Evolutionary conservation across 2,888 invertebrate species (phyloP), one percentile per base, ranked within the genome.

Genomic region (Poecilus cupreus): DNA sequence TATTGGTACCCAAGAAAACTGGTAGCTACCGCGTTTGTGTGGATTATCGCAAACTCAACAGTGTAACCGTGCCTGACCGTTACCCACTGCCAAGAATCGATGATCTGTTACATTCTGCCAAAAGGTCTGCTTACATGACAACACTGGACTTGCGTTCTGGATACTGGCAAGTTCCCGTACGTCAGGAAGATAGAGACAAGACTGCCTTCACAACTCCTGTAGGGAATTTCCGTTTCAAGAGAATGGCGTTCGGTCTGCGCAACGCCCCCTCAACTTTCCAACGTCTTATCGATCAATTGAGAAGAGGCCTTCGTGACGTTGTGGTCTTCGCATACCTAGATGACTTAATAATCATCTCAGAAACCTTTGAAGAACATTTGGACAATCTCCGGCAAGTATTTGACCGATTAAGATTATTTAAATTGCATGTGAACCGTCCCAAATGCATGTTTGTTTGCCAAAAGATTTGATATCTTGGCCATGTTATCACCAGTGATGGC

Each of bases 41-140:
- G 8, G 32, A 76, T 16, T 76, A 54, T 18, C 13, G 77, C n/a
- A 16, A 20, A 2, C n/a, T 77, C 10, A 54, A 77, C 10, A 26
- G 11, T 39, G 57, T 77, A 16, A 77, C 77, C 20, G 37, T 57
- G 18, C 57, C 57, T 5, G 77, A 77, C 37, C 2, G 37, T 0
- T 77, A 77, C 20, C 77, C 57, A 32, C 11, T 76, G 37, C 76
- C 76, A 18, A 13, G 77, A 13, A 10, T 77, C 2, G 77, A 77
- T n/a, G 60, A 77, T 11, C 18, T 77, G 4, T 20, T 77, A 10
- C 76, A 76, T 10, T 51, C 16, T 32, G 20, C 76, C 3, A 76
- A 76, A 11, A n/a, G 10, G 8, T 37, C 76, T 11, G 10, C 6
- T 3, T 77, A 60, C 20, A 77, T 77, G 60, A 18, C 37, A 0